Evolutionary conservation across 1,140 invertebrate genomes (phyloP).

Genomic region (Drosophila sechellia): DNA sequence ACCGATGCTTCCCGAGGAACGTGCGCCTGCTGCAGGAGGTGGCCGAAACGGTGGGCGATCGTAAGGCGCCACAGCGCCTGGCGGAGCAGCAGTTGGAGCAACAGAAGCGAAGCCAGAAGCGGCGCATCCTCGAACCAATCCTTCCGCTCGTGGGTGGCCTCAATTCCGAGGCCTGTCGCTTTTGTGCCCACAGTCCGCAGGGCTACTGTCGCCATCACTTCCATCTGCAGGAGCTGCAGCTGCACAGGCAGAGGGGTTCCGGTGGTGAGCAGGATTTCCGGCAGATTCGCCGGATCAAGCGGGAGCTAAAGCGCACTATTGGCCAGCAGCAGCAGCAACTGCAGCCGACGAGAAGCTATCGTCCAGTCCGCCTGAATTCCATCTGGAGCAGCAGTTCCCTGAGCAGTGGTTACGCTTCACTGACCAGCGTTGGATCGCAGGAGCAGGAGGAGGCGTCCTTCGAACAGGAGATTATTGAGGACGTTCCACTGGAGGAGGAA

Average conservation of each 20-base stretch:
- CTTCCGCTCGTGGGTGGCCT: slow-evolving; percentile 52
- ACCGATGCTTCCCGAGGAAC: slow-evolving; percentile 82
- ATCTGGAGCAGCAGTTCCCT: slow-evolving; percentile 53
- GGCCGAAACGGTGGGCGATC: slow-evolving; percentile 78
- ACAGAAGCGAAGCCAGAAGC: slow-evolving; percentile 61
- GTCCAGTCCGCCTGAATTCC: slow-evolving; percentile 20
- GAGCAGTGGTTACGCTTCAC: slow-evolving; percentile 66
- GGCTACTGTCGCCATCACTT: slow-evolving; percentile 82
- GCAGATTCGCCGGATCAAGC: slow-evolving; percentile 60
- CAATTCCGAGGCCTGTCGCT: slow-evolving; percentile 73
- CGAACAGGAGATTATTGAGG: slow-evolving; percentile 1
- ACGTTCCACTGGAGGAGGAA: slow-evolving; percentile 3
- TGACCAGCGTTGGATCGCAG: slow-evolving; percentile 29
- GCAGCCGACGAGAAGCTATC: slow-evolving; percentile 32
- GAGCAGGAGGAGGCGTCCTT: slow-evolving; percentile 7
- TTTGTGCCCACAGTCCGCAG: slow-evolving; percentile 81
- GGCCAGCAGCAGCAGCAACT: slow-evolving; percentile 66
- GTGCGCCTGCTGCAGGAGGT: slow-evolving; percentile 76
- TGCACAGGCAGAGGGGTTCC: slow-evolving; percentile 25
- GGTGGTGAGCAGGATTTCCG: slow-evolving; percentile 59
- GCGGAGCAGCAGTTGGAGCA: slow-evolving; percentile 67
- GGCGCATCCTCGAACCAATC: slow-evolving; percentile 61
- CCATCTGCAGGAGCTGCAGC: slow-evolving; percentile 72
- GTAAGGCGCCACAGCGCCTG: slow-evolving; percentile 69
- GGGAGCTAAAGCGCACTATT: slow-evolving; percentile 68